Percentiles rank a stretch among this genome's conserved stretches.
phyloP scores from a whole-genome alignment of 2,888 invertebrate species.

The Drosophila histrio region DNA sequence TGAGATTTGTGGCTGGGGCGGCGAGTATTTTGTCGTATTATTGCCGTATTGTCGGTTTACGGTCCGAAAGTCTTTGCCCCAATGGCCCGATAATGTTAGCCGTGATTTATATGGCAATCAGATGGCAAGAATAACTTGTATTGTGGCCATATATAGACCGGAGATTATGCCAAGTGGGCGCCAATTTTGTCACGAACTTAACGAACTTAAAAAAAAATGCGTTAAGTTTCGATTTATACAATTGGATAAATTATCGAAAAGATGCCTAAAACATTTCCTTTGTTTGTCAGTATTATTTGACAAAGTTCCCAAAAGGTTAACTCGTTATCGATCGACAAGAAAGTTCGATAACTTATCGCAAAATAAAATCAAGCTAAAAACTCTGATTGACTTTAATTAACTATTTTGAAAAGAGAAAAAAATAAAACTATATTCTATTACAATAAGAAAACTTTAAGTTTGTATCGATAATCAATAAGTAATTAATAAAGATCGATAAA shows the following conservation, averaged over 20 bases:
- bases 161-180: constrained; percentile 43
- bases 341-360: background rate
- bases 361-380: too few species aligned
- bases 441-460: background rate
- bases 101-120: constrained; percentile 65
- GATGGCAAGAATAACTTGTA: constrained; percentile 38
- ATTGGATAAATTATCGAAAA: constrained; percentile 31
- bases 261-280: too few species aligned
- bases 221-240: background rate
- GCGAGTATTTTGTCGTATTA: constrained; percentile 8
- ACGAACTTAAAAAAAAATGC: background rate
- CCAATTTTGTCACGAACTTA: constrained; percentile 23
- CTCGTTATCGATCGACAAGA: background rate
- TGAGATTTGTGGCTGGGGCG: constrained; percentile 23
- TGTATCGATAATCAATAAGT: background rate
- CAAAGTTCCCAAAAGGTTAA: too few species aligned
- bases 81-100: constrained; percentile 44
- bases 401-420: too few species aligned
- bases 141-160: constrained; percentile 38
- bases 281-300: too few species aligned
- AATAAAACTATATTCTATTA: too few species aligned
- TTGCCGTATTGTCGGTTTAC: constrained; percentile 29
- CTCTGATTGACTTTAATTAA: too few species aligned
- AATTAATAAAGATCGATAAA: background rate
- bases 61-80: constrained; percentile 37